These are phyloP conservation scores for Brachionus calyciflorus DNA, from an alignment of 1,140 invertebrate genomes.

Conservation along the genomic window DNA sequence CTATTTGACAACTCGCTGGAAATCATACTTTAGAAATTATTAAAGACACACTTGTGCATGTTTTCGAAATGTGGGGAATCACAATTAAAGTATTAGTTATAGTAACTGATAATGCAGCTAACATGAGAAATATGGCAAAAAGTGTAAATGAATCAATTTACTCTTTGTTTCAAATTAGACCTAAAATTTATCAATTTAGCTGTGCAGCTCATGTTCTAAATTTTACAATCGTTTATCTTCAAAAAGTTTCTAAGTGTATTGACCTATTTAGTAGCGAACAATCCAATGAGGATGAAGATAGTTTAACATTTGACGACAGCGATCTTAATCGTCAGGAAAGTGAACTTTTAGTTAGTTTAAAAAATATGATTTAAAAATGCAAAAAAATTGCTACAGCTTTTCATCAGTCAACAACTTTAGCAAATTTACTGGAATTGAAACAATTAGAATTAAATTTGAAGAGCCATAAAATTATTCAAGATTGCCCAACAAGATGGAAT, in stretches of 20 bases:
- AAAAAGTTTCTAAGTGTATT: neutral
- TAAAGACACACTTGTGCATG: neutral
- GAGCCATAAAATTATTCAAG: neutral
- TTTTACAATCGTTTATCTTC: neutral
- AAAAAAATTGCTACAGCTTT: neutral
- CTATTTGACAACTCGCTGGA: neutral
- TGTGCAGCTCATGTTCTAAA: neutral
- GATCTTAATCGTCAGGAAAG: neutral
- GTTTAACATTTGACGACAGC: neutral
- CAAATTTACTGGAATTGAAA: neutral
- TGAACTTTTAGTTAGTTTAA: neutral
- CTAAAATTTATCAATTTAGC: neutral
- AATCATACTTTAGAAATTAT: neutral
- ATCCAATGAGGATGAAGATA: neutral
- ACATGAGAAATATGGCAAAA: neutral
- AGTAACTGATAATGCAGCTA: neutral
- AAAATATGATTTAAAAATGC: neutral
- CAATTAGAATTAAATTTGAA: neutral
- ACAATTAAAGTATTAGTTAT: neutral
- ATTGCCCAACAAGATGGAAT: neutral
- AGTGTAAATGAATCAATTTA: neutral
- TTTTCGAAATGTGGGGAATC: neutral
- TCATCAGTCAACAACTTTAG: neutral
- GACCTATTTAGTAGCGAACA: no score
- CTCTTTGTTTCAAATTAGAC: neutral